Conservation (phyloP, 2,113 vertebrate genomes). For the Ceyx cyanopectus region DNA sequence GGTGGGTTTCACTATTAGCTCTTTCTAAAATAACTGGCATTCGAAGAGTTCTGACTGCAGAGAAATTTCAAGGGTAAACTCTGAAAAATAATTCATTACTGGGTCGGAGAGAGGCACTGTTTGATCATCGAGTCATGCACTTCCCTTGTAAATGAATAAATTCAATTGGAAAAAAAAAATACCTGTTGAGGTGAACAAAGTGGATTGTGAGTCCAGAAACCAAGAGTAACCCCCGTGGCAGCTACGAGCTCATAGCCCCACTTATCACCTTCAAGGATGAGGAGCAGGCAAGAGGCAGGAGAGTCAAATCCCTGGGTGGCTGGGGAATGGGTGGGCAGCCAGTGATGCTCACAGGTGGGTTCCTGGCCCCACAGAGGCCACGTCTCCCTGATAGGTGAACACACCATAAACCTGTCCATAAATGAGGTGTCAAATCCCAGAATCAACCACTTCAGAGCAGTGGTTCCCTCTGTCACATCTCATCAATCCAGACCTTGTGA, state of each 20-base stretch:
- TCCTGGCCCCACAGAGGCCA: not conserved
- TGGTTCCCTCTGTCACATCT: not conserved
- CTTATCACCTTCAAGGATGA: fast-evolving
- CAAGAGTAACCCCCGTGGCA: not conserved
- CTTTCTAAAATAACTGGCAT: not conserved
- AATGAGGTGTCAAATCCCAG: not conserved
- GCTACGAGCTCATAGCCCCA: not conserved
- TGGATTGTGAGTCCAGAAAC: not conserved
- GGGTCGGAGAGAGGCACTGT: not conserved
- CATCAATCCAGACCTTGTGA: not conserved
- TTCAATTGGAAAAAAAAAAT: not conserved
- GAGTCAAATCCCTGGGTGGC: too few relatives aligned
- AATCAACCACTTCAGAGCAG: not conserved
- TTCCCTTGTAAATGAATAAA: not conserved
- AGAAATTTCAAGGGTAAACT: not conserved
- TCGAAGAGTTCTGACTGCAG: not conserved
- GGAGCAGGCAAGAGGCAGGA: too few relatives aligned
- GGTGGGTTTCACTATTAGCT: not conserved
- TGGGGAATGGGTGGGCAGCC: fast-evolving
- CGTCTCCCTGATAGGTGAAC: fast-evolving
- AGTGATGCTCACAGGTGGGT: fast-evolving
- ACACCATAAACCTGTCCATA: fast-evolving
- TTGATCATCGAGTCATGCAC: fast-evolving
- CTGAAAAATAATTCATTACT: not conserved
- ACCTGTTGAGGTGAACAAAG: fast-evolving